phyloP scores from a whole-genome alignment of 2,888 invertebrate genomes.

The Andrena trimmerana region DNA sequence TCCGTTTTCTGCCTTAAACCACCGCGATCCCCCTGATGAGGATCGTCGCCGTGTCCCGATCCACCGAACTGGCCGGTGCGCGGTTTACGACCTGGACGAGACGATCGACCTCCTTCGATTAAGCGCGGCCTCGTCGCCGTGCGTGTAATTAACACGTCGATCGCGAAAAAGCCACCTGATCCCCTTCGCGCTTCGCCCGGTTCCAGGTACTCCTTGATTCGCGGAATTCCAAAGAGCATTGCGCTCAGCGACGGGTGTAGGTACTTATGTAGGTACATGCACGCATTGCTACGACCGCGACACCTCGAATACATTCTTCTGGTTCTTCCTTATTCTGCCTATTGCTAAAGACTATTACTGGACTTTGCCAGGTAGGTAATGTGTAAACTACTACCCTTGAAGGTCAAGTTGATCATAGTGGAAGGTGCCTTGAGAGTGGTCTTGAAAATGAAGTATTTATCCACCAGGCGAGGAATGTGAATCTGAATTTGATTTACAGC shows the following conservation, averaged over 20 bases:
- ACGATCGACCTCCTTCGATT: conserved; percentile 73
- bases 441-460: neutral
- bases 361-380: neutral
- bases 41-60: conserved; percentile 38
- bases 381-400: no score
- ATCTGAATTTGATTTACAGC: neutral
- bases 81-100: conserved; percentile 62
- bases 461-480: neutral
- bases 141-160: conserved; percentile 72
- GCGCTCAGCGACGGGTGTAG: neutral
- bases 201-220: conserved; percentile 15
- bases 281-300: neutral
- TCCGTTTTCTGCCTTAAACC: conserved; percentile 50
- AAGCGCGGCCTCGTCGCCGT: conserved; percentile 53
- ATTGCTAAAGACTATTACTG: neutral
- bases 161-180: conserved; percentile 43
- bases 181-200: conserved; percentile 9
- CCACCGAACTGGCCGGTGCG: conserved; percentile 8
- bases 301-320: neutral
- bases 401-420: neutral
- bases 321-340: neutral
- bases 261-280: neutral
- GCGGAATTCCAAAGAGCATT: conserved; percentile 6
- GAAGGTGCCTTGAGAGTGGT: neutral
- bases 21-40: conserved; percentile 46